phyloP scores from a whole-genome alignment of 53 echinoderm and acorn worm genomes.

The Luidia sarsii region DNA sequence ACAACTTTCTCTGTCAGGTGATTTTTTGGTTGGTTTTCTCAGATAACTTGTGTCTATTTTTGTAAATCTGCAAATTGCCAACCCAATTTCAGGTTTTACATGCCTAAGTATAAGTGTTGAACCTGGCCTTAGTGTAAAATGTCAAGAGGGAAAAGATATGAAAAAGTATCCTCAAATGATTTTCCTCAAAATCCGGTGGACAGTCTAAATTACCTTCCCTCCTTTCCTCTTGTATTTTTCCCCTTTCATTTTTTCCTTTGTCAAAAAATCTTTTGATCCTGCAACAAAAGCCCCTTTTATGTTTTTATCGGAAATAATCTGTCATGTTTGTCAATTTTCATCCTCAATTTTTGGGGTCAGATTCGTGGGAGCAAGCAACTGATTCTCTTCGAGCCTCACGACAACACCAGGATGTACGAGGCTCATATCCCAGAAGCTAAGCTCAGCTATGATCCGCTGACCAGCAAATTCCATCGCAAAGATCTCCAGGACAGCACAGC shows the following conservation, averaged over 20 bases:
- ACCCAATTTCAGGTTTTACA: too few species aligned
- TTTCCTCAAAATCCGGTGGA: too few species aligned
- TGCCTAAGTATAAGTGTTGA: too few species aligned
- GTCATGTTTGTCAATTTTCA: too few species aligned
- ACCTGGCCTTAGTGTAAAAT: too few species aligned
- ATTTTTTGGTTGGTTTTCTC: not conserved
- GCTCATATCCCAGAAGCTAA: slow-evolving; percentile 91
- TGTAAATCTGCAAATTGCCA: too few species aligned
- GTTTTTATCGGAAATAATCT: too few species aligned
- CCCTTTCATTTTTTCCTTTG: not conserved
- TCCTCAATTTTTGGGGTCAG: slow-evolving; percentile 34
- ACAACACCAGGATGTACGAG: slow-evolving; percentile 88
- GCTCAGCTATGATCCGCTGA: slow-evolving; percentile 66
- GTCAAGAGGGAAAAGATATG: too few species aligned
- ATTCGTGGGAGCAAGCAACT: slow-evolving; percentile 85
- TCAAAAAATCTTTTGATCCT: not conserved
- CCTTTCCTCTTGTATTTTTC: too few species aligned
- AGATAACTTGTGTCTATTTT: too few species aligned
- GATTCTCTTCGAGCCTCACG: slow-evolving; percentile 86
- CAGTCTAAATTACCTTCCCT: too few species aligned
- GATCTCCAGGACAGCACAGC: slow-evolving; percentile 88
- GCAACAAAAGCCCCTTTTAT: not conserved
- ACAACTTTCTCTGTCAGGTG: slow-evolving; percentile 95
- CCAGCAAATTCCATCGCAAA: slow-evolving; percentile 77
- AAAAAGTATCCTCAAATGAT: too few species aligned